Conservation (phyloP, 2,888 invertebrate species). For the Pachymerium ferrugineum region DNA sequence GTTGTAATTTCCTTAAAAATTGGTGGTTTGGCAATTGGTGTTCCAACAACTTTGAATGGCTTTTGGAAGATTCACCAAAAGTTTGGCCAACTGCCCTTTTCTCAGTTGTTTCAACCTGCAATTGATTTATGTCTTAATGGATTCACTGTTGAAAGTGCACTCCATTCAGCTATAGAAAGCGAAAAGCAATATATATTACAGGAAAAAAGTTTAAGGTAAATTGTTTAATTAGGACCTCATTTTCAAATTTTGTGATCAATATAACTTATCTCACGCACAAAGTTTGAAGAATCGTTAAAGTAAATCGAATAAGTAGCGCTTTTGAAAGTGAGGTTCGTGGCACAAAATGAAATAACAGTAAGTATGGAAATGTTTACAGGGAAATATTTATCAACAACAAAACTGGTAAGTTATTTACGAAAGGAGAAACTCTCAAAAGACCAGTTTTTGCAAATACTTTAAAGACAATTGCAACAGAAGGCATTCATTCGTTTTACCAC, state of each 20-base stretch:
- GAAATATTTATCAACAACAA: constrained; percentile 17
- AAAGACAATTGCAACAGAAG: not conserved
- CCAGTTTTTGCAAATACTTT: constrained; percentile 20
- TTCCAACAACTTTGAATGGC: constrained; percentile 46
- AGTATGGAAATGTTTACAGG: not conserved
- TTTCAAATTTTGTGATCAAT: not conserved
- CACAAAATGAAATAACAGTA: not conserved
- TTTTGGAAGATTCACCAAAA: constrained; percentile 56
- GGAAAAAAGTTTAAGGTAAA: not conserved
- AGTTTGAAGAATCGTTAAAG: too few relatives aligned
- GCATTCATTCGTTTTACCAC: not conserved
- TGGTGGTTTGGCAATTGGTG: constrained; percentile 44
- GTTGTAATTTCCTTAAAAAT: constrained; percentile 33
- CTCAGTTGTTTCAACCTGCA: constrained; percentile 67
- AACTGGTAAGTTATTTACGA: not conserved
- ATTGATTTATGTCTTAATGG: constrained; percentile 70
- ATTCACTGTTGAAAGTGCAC: constrained; percentile 45
- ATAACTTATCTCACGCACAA: not conserved
- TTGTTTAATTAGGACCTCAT: not conserved
- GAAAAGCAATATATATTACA: not conserved
- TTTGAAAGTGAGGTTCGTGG: too few relatives aligned
- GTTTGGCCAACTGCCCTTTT: constrained; percentile 72
- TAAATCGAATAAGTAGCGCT: too few relatives aligned
- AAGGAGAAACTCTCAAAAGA: not conserved
- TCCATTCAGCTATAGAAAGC: not conserved